Evolutionary conservation across 2,888 invertebrate genomes (phyloP), one percentile per base, ranked within the genome.

Genomic region (Atherix ibis): DNA sequence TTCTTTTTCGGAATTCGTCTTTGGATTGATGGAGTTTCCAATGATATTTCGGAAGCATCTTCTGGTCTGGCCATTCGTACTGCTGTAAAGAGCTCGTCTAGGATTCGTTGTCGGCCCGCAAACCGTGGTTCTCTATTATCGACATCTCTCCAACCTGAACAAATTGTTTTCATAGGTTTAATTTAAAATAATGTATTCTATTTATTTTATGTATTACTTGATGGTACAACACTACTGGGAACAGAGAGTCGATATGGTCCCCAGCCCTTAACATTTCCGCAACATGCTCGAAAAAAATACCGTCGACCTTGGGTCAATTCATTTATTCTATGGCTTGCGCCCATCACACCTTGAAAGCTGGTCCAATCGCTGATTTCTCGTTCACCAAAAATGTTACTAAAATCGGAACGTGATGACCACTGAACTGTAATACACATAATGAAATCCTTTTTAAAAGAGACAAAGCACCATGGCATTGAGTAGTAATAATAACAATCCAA

Each of bases 241-340:
- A 76, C 75, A 1, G 89, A 80, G 9, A 70, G 66, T 24, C 76
- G 68, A 50, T 71, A 81, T 10, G 72, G 67, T 18, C 92, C 88
- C 70, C 78, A 94, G 2, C 92, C 94, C 54, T 85, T 87, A 42
- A 92, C 67, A 54, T 95, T 95, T 32, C 94, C 92, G 32, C 88
- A 84, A n/a, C 82, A 71, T 0, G 88, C 85, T 40, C 94, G 71
- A 58, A 94, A 85, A 63, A 80, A 87, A 63, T 92, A 94, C 42
- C 79, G 70, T 14, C 80, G 69, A 4, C 92, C 91, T 45, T 85
- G 76, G n/a, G 75, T 74, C 39, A 95, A 66, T 27, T 81, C 80
- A n/a, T 70, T 70, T 18, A 71, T 64, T 13, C 60, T 55, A 5
- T 67, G 66, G 18, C 64, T 65, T 15, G 60, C 59, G 10, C 61